Evolutionary conservation across 2,797 vertebrate genomes (phyloP).

Genomic region (Diplodus sargus): DNA sequence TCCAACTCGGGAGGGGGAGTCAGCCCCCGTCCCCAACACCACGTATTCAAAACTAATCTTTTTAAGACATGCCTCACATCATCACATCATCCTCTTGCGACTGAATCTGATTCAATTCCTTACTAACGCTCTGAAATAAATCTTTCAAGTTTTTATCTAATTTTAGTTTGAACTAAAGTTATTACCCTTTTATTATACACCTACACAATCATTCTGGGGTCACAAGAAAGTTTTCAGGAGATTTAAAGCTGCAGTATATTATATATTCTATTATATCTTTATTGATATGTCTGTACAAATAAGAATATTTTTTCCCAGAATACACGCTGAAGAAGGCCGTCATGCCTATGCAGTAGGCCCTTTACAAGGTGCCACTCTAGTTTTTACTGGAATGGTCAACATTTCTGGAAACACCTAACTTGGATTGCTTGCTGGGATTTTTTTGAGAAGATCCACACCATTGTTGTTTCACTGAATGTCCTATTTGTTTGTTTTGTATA

Average conservation of each 20-base stretch:
- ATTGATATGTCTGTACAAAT: no score
- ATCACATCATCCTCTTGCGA: slow-evolving; percentile 1
- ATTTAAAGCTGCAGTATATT: slow-evolving; percentile 1
- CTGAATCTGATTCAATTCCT: background rate
- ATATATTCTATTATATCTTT: no score
- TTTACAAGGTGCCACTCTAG: no score
- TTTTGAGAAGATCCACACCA: no score
- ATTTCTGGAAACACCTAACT: no score
- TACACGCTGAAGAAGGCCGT: no score
- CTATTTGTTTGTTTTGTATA: background rate
- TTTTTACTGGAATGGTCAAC: no score
- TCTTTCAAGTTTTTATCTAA: background rate
- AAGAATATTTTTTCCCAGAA: background rate
- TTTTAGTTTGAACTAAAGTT: background rate
- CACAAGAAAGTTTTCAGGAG: background rate
- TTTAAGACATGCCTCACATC: slow-evolving; percentile 13
- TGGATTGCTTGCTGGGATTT: no score
- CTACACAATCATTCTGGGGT: background rate
- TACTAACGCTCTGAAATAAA: background rate
- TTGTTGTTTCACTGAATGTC: no score
- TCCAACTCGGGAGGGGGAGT: slow-evolving; percentile 2
- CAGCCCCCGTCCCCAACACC: background rate
- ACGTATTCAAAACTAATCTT: slow-evolving; percentile 21
- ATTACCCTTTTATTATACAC: background rate
- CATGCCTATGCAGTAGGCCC: no score